Base-by-base conservation (phyloP, 2,113 vertebrate species). In the Platysteira castanea region DNA sequence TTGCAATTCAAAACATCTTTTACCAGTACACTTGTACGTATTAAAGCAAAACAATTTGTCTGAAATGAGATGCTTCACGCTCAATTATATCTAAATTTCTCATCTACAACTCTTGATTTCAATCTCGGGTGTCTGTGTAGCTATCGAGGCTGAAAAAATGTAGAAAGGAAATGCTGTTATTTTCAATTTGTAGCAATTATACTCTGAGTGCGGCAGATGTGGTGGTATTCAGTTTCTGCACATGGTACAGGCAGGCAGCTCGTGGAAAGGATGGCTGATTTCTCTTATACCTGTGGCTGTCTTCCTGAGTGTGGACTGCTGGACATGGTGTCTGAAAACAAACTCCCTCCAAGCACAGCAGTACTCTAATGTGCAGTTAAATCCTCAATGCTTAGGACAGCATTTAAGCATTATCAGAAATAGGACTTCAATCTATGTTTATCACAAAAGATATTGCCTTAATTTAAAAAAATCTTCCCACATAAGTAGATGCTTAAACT, bases 51-150 rank as follows among this genome's bases (percentile, higher is more conserved):
- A 85, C 89, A 88, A 95, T 94, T 97, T 95, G 80, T 95, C 78
- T 97, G 86, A 97, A 95, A 97, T 97, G 79, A 97, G 86, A 96
- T 95, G 70, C 82, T 96, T 95, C 94, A 96, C 7, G 83, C 91
- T 97, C 86, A 98, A 96, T 97, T 97, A 95, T 96, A 91, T 95
- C 74, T 96, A 93, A 93, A 96, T 96, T 95, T 92, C 83, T 97
- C 90, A 96, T 96, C 93, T 97, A 88, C 92, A 74, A 85, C 86
- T 96, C 79, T 93, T 97, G 89, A 97, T 97, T 98, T 97, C 88
- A 96, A 70, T 96, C 82, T 97, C 23, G 12, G 42, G 35, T 83
- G 37, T 95, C 95, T 96, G 80, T 93, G 60, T 26, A 92, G 94
- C 84, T 97, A 87, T 87, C 91, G 83, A 96, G 79, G 94, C 96